Conservation (phyloP, 2,888 invertebrate species). For the Drosophila glabriapex region DNA sequence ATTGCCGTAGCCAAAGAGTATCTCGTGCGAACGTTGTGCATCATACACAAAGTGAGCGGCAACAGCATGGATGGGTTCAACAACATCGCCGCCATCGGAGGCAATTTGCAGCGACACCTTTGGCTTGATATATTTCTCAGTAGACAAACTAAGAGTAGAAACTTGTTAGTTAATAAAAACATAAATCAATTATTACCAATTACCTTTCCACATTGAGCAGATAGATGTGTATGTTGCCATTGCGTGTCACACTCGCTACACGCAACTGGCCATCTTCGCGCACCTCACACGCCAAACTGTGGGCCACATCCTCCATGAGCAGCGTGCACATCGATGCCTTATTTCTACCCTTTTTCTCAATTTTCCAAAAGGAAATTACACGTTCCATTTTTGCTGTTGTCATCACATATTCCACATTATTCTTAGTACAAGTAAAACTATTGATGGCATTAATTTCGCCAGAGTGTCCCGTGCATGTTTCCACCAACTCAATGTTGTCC, state of each 20-base stretch:
- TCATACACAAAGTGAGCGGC: conserved; percentile 84
- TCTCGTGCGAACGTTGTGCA: conserved; percentile 82
- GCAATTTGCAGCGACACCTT: conserved; percentile 88
- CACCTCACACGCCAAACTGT: conserved; percentile 86
- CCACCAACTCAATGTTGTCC: conserved; percentile 87
- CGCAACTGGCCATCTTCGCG: conserved; percentile 86
- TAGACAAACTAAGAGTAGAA: conserved; percentile 71
- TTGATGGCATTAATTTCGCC: conserved; percentile 87
- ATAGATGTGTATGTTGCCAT: conserved; percentile 92
- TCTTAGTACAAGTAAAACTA: conserved; percentile 70
- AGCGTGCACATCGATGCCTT: conserved; percentile 87
- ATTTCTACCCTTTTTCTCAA: conserved; percentile 84
- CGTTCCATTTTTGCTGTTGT: conserved; percentile 84
- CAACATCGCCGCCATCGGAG: conserved; percentile 86
- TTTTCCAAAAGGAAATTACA: conserved; percentile 84
- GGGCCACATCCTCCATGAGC: conserved; percentile 90
- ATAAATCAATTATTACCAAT: background rate
- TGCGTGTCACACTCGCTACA: conserved; percentile 88
- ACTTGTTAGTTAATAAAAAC: background rate
- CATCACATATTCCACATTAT: conserved; percentile 77
- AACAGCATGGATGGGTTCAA: conserved; percentile 87
- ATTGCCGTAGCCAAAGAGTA: conserved; percentile 88
- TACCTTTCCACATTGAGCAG: conserved; percentile 90
- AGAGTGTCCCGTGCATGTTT: conserved; percentile 89
- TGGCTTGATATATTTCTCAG: conserved; percentile 88